Percentiles rank a stretch among this genome's conserved stretches.
These are phyloP conservation scores for Glossophaga mutica DNA, from an alignment of 2,797 vertebrate species.

Conservation along the genomic window DNA sequence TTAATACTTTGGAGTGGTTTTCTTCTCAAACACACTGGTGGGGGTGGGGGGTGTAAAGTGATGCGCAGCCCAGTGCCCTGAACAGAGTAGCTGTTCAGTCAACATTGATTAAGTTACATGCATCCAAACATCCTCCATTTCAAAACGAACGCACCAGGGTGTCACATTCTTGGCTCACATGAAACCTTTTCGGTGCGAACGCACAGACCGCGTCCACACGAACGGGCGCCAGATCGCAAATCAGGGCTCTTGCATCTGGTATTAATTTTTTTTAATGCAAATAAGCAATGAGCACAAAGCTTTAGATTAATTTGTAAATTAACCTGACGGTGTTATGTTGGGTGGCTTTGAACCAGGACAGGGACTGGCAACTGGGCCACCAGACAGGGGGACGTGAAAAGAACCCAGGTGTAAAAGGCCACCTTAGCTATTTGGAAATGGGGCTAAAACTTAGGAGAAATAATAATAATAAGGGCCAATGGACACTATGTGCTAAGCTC, in stretches of 20 bases:
- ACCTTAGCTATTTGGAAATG: background rate
- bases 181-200: background rate
- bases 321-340: background rate
- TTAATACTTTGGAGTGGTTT: background rate
- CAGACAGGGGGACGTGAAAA: background rate
- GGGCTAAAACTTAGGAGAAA: background rate
- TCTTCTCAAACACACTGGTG: background rate
- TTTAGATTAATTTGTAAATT: conserved; percentile 22
- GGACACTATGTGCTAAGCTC: background rate
- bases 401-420: background rate
- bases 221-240: background rate
- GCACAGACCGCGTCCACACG: background rate
- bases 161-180: background rate
- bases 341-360: background rate
- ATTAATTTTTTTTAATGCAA: conserved; percentile 17
- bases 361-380: background rate
- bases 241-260: background rate
- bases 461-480: background rate
- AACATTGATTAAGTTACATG: background rate
- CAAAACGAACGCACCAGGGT: background rate
- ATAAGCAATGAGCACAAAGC: background rate
- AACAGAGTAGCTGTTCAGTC: background rate
- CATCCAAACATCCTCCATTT: background rate
- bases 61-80: accelerated
- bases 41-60: background rate